Evolutionary conservation across 2,113 vertebrate species (phyloP), one percentile per base, ranked within the genome.

Genomic region (Pterocles burchelli): DNA sequence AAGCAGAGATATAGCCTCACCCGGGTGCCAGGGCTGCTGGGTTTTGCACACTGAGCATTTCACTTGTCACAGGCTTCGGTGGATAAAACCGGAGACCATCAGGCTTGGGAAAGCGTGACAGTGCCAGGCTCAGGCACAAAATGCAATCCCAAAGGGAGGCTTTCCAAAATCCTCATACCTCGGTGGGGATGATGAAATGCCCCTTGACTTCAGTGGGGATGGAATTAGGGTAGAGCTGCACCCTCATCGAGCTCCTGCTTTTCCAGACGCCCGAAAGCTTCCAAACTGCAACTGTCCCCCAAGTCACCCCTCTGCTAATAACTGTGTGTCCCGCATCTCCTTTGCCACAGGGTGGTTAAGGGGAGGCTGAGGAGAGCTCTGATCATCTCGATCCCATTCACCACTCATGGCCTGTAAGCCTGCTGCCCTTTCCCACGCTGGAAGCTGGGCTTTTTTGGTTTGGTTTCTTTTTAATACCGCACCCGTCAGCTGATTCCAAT

Each of bases 301-400:
- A 16, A 8, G 45, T 46, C 36, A 67, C n/a, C 12, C 13, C 26
- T 71, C 63, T 75, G 58, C 25, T 63, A 38, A 34, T 14, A 83
- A 52, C n/a, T 4, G 2, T 3, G 0, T 59, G 66, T 63, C 18
- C 20, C 33, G 4, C 4, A 18, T 28, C 59, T 80, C 6, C 19
- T 13, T 74, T 66, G 45, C 2, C 2, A 2, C 0, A 1, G n/a
- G 12, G 4, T 0, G 0, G 16, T 43, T 72, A 51, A 72, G 10
- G 34, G 55, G 17, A 65, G 29, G 21, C 13, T 73, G 36, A 17
- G 28, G 31, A 61, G n/a, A 71, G 7, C 51, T 81, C 38, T 78
- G 77, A 70, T 7, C 4, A 43, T 49, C 62, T 61, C 41, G 6
- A 15, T 59, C 33, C 49, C 26, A 3, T 54, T 73, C 28, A 26